Evolutionary conservation across 2,797 vertebrate species (phyloP).

Genomic region (Pachyuromys duprasi): DNA sequence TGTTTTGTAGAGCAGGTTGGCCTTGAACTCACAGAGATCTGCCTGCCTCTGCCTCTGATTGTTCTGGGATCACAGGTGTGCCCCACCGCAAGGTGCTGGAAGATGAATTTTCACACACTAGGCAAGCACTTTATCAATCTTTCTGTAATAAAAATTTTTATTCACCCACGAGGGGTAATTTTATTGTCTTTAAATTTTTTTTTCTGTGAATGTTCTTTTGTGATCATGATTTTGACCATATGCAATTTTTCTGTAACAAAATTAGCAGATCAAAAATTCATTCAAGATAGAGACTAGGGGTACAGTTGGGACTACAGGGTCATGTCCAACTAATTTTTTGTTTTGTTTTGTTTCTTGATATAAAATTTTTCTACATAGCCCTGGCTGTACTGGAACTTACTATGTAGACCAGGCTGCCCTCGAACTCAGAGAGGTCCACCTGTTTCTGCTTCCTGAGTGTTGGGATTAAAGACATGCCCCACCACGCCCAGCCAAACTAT

Average conservation of each 20-base stretch:
- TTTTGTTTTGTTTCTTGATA: neutral
- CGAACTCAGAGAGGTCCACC: neutral
- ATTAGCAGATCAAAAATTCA: slow-evolving; percentile 35
- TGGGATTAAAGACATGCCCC: neutral
- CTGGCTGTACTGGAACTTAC: neutral
- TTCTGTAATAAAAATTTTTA: neutral
- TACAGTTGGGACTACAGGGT: neutral
- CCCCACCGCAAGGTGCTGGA: neutral
- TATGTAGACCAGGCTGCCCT: neutral
- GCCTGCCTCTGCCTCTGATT: too few species aligned
- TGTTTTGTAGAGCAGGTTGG: too few species aligned
- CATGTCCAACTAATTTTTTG: neutral
- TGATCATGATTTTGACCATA: slow-evolving; percentile 39
- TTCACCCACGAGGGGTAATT: neutral
- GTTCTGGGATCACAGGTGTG: too few species aligned
- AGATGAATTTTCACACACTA: neutral
- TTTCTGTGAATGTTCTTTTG: too few species aligned
- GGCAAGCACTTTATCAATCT: neutral
- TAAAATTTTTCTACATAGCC: neutral
- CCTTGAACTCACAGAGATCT: too few species aligned
- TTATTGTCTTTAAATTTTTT: neutral
- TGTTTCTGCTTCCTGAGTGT: neutral
- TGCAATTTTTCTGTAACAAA: neutral
- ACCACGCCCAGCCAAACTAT: neutral
- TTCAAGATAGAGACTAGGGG: neutral